Evolutionary conservation across 2,113 vertebrate genomes (phyloP), one percentile per base, ranked within the genome.

Genomic region (Procapra przewalskii): DNA sequence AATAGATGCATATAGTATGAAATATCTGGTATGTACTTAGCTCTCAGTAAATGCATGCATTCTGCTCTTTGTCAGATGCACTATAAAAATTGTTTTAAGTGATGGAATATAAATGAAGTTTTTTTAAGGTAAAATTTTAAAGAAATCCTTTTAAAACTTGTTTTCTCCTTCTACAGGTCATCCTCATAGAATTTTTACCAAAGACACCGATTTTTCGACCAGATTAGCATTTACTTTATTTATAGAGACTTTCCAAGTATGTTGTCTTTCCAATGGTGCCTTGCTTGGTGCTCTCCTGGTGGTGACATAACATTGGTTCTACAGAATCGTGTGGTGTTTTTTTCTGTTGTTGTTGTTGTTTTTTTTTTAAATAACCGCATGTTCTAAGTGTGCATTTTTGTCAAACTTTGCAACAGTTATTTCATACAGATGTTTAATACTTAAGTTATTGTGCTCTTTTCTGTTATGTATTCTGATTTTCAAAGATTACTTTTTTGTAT

Each of bases 141-240:
- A 92, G 40, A 80, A 94, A 52, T 96, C 40, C 97, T 86, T 17
- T 71, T 43, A 95, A 93, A 95, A 84, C 48, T 96, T 5, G 98
- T 98, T 97, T 96, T 98, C 81, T 95, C 98, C 96, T 97, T 97
- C 64, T 97, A 88, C 99, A 99, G 99, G 99, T 99, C 97, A 99
- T 99, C 99, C 99, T 99, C 99, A 99, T 99, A 99, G 99, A 99
- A 99, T 99, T 99, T 99, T 99, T 99, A 99, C 99, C 99, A 99
- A 99, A 99, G 99, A 99, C 99, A 97, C 99, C 99, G 45, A 99
- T 99, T 99, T 99, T 99, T 99, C 99, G 99, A 99, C 99, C 99
- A 88, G 99, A 99, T 99, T 99, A 99, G 98, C 98, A 91, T 94
- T 98, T 92, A 97, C 97, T 98, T 98, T 98, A 98, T 98, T 98